Evolutionary conservation across 92 coral and sea anemone species (phyloP), one percentile per base, ranked within the genome.

Genomic region (Paragorgia papillata): DNA sequence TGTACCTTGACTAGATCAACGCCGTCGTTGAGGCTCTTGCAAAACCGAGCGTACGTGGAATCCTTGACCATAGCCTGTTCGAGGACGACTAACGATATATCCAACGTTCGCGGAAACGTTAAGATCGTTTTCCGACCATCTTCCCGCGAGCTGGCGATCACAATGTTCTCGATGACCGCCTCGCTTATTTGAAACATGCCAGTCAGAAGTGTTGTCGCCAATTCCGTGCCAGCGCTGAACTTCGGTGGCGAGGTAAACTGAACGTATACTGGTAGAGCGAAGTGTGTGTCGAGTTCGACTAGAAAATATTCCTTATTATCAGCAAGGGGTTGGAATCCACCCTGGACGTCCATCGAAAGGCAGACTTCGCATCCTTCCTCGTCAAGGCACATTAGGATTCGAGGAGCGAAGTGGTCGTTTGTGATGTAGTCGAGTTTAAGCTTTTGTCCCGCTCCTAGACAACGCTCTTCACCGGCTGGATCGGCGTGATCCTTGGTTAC

Each of bases 61-160:
- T 90, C 92, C 49, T 84, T 92, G 21, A 76, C 61, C 51, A 91
- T 66, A 8, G 92, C 90, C 15, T 96, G 95, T 12, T 83, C 76
- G 1, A 92, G 95, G 0, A 83, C 95, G 5, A 87, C 74, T 17
- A 95, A 86, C 13, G 92, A 86, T 80, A 95, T 84, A 43, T 88
- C 92, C 22, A 95, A 79, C 7, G 84, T 46, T 51, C 84, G 89
- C 1, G 99, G 97, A 49, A 90, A 86, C 14, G 85, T 95, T 15
- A 95, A 91, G 21, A 91, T 90, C 33, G 92, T 88, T 53, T 92
- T 82, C 9, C 31, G 39, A 30, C 69, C 64, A 22, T 6, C 76
- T 66, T 83, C 99, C 40, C 84, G 85, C 5, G 97, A 88, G 0
- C 93, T 80, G 51, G 97, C 92, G 18, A 95, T 85, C n/a, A 95